Evolutionary conservation across 2,113 vertebrate species (phyloP).

Genomic region (Ailuropoda melanoleuca): DNA sequence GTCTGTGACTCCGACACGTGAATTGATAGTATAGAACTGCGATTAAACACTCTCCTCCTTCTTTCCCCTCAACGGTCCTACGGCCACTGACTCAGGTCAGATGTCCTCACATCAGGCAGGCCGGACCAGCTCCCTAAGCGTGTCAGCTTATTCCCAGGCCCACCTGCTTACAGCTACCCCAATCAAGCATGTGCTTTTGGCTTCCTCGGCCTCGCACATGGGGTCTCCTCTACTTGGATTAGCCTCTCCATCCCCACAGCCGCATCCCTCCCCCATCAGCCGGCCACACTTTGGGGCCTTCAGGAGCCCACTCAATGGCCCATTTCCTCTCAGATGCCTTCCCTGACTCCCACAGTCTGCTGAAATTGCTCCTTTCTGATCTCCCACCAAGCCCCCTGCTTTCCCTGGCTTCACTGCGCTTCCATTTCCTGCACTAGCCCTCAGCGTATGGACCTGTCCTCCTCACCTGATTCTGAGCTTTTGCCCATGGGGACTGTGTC

Average conservation of each 20-base stretch:
- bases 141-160: not conserved
- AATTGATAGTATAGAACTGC: fast-evolving
- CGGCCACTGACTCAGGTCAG: not conserved
- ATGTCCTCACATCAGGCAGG: fast-evolving
- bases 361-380: not conserved
- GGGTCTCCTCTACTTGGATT: not conserved
- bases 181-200: no score
- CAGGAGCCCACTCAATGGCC: no score
- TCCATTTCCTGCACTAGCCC: fast-evolving
- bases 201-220: not conserved
- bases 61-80: fast-evolving
- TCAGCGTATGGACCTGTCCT: fast-evolving
- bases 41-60: fast-evolving
- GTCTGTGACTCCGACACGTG: fast-evolving
- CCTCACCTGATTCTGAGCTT: not conserved
- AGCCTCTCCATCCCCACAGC: no score
- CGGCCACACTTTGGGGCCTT: not conserved
- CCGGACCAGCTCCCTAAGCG: no score
- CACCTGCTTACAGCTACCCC: fast-evolving
- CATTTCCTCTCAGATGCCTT: not conserved
- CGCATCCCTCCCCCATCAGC: not conserved
- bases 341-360: not conserved
- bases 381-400: fast-evolving
- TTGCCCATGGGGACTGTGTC: no score
- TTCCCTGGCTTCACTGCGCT: fast-evolving